Evolutionary conservation across 2,888 invertebrate species (phyloP), one percentile per base, ranked within the genome.

Genomic region (Morinoia aosen): DNA sequence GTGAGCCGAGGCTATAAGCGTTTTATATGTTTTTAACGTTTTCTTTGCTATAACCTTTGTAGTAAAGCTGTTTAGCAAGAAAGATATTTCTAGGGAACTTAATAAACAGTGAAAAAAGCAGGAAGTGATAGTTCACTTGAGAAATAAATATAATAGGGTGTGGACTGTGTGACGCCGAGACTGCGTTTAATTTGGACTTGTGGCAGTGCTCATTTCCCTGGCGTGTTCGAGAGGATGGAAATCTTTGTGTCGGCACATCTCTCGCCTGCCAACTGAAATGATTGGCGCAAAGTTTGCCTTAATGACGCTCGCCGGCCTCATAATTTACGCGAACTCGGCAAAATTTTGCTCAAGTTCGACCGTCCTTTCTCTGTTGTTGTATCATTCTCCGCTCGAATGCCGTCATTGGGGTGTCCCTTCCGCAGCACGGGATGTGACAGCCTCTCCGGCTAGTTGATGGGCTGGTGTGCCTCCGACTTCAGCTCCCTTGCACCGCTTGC

Each of bases 231-330:
- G 57, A 57, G 93, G 48, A 25, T 16, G 93, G 48, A 39, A 57
- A 93, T 58, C 93, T 93, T 93, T 93, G 93, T 58, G 48, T 93
- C 25, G n/a, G 33, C 57, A 25, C 93, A 93, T 57, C n/a, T 93
- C 57, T 39, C 48, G 57, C 33, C 93, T 48, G 93, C 93, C 57
- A 93, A 33, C 93, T 57, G 93, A 93, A 93, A 57, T 93, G 93
- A 93, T 93, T 93, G 93, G 93, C n/a, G n/a, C 93, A 57, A 93
- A 93, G 93, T 93, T 93, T 93, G 93, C 56, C 57, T 58, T 93
- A 93, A 93, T 58, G 93, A 33, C 93, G 48, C 93, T 93, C 93
- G 58, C 57, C 39, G 93, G 93, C 93, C 48, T 93, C 93, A 93
- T 93, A 93, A 93, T 93, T 93, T 93, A 93, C 57, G 93, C 93